Evolutionary conservation across 2,113 vertebrate genomes (phyloP).

Genomic region (Progne subis): DNA sequence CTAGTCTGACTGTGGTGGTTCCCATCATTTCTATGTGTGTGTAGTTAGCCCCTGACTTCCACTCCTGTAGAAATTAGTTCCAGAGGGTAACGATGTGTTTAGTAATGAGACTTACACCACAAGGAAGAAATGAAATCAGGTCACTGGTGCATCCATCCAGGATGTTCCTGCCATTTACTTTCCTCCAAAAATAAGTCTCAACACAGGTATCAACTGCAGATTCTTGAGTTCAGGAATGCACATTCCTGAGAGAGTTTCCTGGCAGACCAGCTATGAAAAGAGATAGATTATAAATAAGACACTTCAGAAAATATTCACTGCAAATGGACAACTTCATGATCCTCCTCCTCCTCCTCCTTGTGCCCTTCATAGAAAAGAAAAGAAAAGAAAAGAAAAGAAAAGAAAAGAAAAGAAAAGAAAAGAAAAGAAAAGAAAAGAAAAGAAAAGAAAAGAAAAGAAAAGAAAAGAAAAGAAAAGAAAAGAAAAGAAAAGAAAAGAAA

Average conservation of each 20-base stretch:
- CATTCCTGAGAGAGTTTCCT: background rate
- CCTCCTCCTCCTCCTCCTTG: background rate
- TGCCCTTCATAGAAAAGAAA: background rate
- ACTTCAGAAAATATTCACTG: background rate
- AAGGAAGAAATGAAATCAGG: background rate
- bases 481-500: too few species aligned
- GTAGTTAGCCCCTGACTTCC: background rate
- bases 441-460: too few species aligned
- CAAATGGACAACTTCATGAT: background rate
- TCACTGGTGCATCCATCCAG: background rate
- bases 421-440: too few species aligned
- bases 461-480: too few species aligned
- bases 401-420: rapidly evolving
- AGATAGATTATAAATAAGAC: background rate
- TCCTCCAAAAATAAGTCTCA: background rate
- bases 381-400: too few species aligned
- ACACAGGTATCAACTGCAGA: background rate
- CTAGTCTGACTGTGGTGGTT: background rate
- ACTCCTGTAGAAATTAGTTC: background rate
- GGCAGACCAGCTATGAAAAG: background rate
- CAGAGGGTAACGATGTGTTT: background rate
- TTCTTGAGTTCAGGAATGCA: background rate
- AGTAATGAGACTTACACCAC: background rate
- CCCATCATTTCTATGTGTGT: background rate
- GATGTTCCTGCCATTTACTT: background rate